Percentiles rank a stretch among this genome's conserved stretches.
These are phyloP conservation scores for Bubalus kerabau DNA, from an alignment of 2,113 vertebrate species.

Conservation along the genomic window DNA sequence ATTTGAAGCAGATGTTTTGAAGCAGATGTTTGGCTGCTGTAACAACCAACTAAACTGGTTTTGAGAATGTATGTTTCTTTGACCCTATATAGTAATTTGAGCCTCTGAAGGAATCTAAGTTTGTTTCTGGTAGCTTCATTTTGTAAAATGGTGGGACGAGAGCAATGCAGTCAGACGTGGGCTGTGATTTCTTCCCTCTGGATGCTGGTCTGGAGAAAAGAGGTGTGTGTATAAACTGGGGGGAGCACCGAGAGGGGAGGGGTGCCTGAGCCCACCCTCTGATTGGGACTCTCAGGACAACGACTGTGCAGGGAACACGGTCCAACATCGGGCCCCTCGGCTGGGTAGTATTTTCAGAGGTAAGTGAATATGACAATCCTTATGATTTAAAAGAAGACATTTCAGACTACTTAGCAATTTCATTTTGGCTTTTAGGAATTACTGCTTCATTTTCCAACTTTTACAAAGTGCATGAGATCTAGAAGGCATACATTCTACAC, in stretches of 20 bases:
- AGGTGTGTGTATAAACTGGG: neutral
- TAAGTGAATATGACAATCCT: neutral
- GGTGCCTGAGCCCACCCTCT: neutral
- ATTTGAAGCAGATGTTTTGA: neutral
- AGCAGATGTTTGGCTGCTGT: neutral
- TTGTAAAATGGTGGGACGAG: slow-evolving; percentile 49
- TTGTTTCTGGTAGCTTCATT: neutral
- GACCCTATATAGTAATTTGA: slow-evolving; percentile 36
- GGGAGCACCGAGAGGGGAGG: neutral
- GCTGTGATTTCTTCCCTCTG: neutral
- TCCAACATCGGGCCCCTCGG: neutral
- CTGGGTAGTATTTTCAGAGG: neutral
- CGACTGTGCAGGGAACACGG: neutral
- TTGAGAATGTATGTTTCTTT: neutral
- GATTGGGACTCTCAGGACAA: neutral
- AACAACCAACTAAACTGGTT: neutral
- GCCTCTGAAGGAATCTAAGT: neutral
- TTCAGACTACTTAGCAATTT: neutral
- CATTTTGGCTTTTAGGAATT: neutral
- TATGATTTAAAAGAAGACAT: neutral
- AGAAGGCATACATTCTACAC: neutral
- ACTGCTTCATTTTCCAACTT: neutral
- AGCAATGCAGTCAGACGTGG: neutral
- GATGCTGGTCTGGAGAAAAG: neutral
- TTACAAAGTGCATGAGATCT: neutral